Conservation (phyloP, 1,140 invertebrate species). For the Heliothis subflexa region DNA sequence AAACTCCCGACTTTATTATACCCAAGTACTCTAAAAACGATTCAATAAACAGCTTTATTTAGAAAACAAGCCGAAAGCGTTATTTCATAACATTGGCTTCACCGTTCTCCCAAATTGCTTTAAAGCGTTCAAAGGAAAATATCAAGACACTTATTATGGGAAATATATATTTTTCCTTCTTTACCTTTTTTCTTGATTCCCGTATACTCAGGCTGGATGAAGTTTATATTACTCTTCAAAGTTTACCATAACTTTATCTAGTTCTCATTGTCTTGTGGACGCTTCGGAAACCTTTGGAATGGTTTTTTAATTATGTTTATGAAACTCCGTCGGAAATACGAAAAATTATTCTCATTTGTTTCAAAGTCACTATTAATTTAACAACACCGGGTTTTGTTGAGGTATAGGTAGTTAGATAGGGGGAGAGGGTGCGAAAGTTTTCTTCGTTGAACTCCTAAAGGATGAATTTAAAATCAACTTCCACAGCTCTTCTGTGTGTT, state of each 20-base stretch:
- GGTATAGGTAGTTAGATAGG: background rate
- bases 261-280: slow-evolving; percentile 47
- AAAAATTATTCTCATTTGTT: slow-evolving; percentile 29
- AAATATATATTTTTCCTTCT: slow-evolving; percentile 1
- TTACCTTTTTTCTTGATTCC: slow-evolving; percentile 12
- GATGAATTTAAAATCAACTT: too few relatives aligned
- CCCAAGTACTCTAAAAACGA: slow-evolving; percentile 9
- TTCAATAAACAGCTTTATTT: slow-evolving; percentile 26
- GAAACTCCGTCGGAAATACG: slow-evolving; percentile 24
- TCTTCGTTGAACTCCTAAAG: background rate
- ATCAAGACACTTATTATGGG: slow-evolving; percentile 24
- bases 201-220: slow-evolving; percentile 17
- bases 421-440: background rate
- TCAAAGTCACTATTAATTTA: slow-evolving; percentile 12
- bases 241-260: slow-evolving; percentile 48
- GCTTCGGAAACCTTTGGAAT: slow-evolving; percentile 48
- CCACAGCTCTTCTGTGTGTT: too few relatives aligned
- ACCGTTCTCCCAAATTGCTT: slow-evolving; percentile 30
- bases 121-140: slow-evolving; percentile 35
- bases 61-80: slow-evolving; percentile 14
- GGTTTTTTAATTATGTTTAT: slow-evolving; percentile 52
- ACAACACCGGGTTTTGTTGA: background rate
- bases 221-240: slow-evolving; percentile 48
- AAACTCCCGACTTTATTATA: background rate
- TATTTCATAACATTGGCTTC: slow-evolving; percentile 42